Conservation (phyloP, 2,888 invertebrate species). For the Zaprionus obscuricornis region DNA sequence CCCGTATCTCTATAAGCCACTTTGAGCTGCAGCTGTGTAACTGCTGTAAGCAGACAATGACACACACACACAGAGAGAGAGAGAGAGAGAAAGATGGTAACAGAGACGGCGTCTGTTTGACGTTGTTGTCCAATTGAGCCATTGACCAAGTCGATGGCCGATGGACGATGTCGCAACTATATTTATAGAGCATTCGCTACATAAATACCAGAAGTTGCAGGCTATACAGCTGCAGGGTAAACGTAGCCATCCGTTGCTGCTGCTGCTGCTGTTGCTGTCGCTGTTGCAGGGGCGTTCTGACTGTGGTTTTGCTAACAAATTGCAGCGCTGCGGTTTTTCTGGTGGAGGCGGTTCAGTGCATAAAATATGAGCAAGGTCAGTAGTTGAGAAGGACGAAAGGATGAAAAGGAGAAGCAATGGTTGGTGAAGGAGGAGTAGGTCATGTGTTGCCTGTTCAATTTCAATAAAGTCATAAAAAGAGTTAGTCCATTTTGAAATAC, state of each 20-base stretch:
- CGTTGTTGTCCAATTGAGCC: conserved; percentile 29
- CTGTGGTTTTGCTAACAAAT: conserved; percentile 54
- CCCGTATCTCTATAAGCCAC: neutral
- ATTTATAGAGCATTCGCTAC: conserved; percentile 41
- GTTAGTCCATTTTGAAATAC: conserved; percentile 50
- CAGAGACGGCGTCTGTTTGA: no score
- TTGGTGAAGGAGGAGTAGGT: neutral
- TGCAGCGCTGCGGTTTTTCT: conserved; percentile 54
- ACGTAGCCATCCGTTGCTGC: neutral
- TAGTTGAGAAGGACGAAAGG: neutral
- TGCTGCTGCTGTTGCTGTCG: conserved; percentile 1
- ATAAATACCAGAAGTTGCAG: conserved; percentile 24
- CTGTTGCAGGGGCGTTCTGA: conserved; percentile 19
- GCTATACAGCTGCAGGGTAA: no score
- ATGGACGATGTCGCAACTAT: no score
- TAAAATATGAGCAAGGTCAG: conserved; percentile 61
- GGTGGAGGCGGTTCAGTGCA: conserved; percentile 34
- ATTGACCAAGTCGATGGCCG: conserved; percentile 28
- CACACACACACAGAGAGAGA: no score
- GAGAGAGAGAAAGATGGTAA: no score
- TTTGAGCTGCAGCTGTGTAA: neutral
- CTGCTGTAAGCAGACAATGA: no score
- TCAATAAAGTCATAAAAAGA: conserved; percentile 57
- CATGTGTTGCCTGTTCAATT: conserved; percentile 35
- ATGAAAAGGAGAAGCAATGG: neutral